A percentile compares a stretch with the other conserved stretches of the same genome.
Conservation (phyloP, 2,113 vertebrate genomes). For the Syrrhaptes paradoxus region DNA sequence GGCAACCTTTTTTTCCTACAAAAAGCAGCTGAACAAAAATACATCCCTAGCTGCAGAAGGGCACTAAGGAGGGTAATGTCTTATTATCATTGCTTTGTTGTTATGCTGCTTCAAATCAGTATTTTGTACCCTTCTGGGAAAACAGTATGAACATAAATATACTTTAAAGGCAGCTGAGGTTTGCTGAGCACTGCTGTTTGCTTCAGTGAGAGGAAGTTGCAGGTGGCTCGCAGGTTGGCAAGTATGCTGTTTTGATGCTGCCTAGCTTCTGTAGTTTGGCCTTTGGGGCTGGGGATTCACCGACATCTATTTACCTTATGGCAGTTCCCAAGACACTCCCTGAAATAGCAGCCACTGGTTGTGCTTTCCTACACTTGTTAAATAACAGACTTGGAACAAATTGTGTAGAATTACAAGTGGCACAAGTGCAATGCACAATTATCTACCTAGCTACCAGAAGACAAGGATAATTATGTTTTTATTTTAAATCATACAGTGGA, state of each 20-base stretch:
- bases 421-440: slow-evolving; percentile 11
- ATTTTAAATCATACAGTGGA: slow-evolving; percentile 26
- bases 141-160: background rate
- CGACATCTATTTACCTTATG: slow-evolving; percentile 44
- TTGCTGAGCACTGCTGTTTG: background rate
- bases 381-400: slow-evolving; percentile 64
- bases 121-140: slow-evolving; percentile 26
- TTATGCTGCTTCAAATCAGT: background rate
- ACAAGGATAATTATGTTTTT: slow-evolving; percentile 35
- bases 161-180: background rate
- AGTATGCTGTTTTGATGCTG: background rate
- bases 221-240: background rate
- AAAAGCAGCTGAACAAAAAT: slow-evolving; percentile 20
- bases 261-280: slow-evolving; percentile 2
- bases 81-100: background rate
- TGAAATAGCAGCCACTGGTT: slow-evolving; percentile 6
- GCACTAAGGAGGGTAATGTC: background rate
- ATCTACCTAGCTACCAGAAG: slow-evolving; percentile 35
- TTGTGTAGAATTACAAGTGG: slow-evolving; percentile 58
- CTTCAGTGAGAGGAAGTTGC: background rate
- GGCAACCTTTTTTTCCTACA: background rate
- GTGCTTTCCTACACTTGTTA: slow-evolving; percentile 27
- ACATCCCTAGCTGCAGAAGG: background rate
- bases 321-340: slow-evolving; percentile 38
- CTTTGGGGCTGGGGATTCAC: background rate